A percentile compares a stretch with the other conserved stretches of the same genome.
These are phyloP conservation scores for Callionymus lyra DNA, from an alignment of 2,113 vertebrate species.

Conservation along the genomic window DNA sequence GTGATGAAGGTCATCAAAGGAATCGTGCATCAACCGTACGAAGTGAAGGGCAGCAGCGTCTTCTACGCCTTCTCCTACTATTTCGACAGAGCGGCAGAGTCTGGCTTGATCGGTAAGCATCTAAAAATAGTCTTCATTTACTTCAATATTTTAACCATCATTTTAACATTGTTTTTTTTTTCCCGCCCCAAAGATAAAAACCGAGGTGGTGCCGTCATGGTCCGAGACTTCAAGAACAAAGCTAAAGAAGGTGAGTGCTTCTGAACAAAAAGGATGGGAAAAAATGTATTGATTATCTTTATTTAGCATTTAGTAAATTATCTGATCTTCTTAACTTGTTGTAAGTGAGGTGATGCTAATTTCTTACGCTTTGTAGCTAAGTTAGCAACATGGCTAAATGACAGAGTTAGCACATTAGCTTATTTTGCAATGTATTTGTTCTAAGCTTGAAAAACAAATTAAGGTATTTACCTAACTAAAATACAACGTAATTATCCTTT, in stretches of 20 bases:
- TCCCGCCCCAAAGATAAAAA: constrained; percentile 69
- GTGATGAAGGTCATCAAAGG: constrained; percentile 82
- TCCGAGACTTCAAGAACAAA: constrained; percentile 88
- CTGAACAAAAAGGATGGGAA: neutral
- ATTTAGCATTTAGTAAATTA: no score
- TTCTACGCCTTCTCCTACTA: constrained; percentile 99
- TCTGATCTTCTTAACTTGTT: no score
- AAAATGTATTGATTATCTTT: neutral
- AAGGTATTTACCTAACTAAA: constrained; percentile 22
- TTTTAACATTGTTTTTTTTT: constrained; percentile 23
- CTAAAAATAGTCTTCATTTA: constrained; percentile 5
- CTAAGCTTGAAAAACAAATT: constrained; percentile 18
- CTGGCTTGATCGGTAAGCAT: constrained; percentile 82
- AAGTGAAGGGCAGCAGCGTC: constrained; percentile 76
- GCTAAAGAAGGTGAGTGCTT: constrained; percentile 87
- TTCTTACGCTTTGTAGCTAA: no score
- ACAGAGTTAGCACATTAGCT: constrained; percentile 10
- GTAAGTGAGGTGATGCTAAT: no score
- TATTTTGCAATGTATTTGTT: constrained; percentile 15
- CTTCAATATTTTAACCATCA: constrained; percentile 22
- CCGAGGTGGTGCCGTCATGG: constrained; percentile 81
- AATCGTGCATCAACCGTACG: constrained; percentile 84
- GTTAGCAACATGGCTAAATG: no score
- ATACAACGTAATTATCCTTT: constrained; percentile 9
- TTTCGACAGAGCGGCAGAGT: constrained; percentile 86